Base-by-base conservation (phyloP, 2,888 invertebrate genomes). In the Synanthedon vespiformis region DNA sequence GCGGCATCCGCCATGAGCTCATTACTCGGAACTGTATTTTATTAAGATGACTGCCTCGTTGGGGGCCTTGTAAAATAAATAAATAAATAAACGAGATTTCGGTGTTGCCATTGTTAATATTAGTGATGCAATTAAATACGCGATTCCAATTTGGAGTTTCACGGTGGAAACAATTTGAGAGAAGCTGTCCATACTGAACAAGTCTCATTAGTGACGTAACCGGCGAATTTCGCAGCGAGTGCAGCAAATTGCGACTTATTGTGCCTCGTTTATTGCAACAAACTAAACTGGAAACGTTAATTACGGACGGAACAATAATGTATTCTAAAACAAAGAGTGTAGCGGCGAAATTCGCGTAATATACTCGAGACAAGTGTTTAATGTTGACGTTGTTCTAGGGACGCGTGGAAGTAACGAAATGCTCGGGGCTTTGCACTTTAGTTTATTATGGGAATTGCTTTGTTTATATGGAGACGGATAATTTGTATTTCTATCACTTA, bases 361-460 rank as follows among this genome's bases (percentile, higher is more conserved):
- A 13, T 44, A 14, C 14, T 13, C 44, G 44, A 34, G 34, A 34
- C 34, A 34, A 44, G 12, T 13, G 44, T n/a, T 13, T 44, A 44
- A 44, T 44, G 44, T 44, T 44, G 44, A 44, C 44, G 14, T 13
- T 8, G 44, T 44, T 13, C 44, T 44, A 44, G 44, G 44, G 13
- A 18, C 53, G 34, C 52, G 52, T 53, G 53, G 51, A 55, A 54
- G 51, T 56, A 51, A 47, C 49, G 53, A 52, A 50, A 54, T 54
- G 55, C 56, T 53, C 48, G 47, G 50, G 40, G 54, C 52, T 57
- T 52, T 56, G 40, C 54, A 53, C 51, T 54, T 47, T 27, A 54
- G 49, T 54, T 53, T 47, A 56, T 58, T 54, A 54, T 54, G 41
- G 41, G 18, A 40, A 52, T 49, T 47, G 27, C 16, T 53, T 12